These are phyloP conservation scores for Chionomys nivalis DNA, from an alignment of 2,113 vertebrate genomes.

Conservation along the genomic window DNA sequence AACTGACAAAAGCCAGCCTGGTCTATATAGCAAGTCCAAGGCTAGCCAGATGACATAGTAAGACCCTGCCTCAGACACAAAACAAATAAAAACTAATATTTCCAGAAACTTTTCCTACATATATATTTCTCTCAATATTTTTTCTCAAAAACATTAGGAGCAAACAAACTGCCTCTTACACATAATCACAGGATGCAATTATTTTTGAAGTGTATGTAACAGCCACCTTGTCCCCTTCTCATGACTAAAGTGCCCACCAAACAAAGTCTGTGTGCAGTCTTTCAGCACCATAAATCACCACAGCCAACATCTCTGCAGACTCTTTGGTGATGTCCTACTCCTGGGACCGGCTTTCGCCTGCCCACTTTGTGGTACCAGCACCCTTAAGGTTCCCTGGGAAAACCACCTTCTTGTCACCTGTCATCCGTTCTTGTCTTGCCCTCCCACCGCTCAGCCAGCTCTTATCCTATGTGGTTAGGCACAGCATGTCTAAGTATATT, in stretches of 20 bases:
- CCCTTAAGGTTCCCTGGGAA: neutral
- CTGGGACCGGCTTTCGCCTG: neutral
- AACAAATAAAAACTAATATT: neutral
- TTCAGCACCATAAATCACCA: conserved; percentile 34
- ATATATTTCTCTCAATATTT: neutral
- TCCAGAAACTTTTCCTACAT: neutral
- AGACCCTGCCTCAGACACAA: neutral
- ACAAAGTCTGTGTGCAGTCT: conserved; percentile 5
- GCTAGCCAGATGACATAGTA: no score
- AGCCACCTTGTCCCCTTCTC: conserved; percentile 3
- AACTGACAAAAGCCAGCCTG: neutral
- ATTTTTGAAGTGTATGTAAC: neutral
- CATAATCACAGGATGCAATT: conserved; percentile 44
- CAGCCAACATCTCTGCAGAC: conserved; percentile 1
- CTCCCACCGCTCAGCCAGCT: neutral
- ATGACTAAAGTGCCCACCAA: neutral
- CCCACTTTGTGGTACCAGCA: neutral
- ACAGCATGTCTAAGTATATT: neutral
- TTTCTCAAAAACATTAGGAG: neutral
- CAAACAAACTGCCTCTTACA: conserved; percentile 13
- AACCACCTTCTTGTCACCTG: neutral
- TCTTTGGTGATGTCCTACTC: neutral
- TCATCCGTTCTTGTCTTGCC: neutral
- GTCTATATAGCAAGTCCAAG: neutral
- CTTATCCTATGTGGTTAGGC: neutral